Evolutionary conservation across 2,888 invertebrate genomes (phyloP).

Genomic region (Nemapogon koenigi): DNA sequence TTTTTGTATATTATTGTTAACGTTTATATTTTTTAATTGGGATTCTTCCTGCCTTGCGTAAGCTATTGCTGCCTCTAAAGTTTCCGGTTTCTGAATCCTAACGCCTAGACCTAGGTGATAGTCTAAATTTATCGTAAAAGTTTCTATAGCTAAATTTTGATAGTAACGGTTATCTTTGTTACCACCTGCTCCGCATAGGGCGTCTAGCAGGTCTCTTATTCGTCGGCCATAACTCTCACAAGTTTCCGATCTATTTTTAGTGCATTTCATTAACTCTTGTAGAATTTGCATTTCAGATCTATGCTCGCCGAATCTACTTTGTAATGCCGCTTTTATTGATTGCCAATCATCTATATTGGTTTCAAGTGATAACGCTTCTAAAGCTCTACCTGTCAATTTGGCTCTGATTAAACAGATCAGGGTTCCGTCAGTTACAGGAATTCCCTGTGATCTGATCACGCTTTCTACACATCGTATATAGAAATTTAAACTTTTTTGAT

Average conservation of each 20-base stretch:
- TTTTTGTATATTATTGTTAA: not conserved
- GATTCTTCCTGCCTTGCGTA: conserved; percentile 10
- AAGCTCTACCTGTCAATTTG: conserved; percentile 17
- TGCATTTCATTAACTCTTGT: conserved; percentile 4
- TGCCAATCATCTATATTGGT: conserved; percentile 12
- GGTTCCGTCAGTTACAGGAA: conserved; percentile 5
- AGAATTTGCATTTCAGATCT: conserved; percentile 17
- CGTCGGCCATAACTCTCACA: conserved; percentile 8
- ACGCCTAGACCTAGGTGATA: conserved; percentile 3
- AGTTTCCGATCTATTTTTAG: conserved; percentile 4
- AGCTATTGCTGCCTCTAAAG: conserved; percentile 9
- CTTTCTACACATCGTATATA: conserved; percentile 20
- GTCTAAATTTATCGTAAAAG: conserved; percentile 5
- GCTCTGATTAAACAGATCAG: conserved; percentile 19
- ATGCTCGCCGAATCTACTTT: conserved; percentile 17
- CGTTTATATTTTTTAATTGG: not conserved
- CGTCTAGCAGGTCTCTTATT: not conserved
- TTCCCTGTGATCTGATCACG: conserved; percentile 1
- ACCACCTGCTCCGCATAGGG: conserved; percentile 2
- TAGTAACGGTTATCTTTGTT: conserved; percentile 6
- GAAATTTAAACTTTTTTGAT: conserved; percentile 18
- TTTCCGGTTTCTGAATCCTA: conserved; percentile 7
- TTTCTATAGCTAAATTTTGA: conserved; percentile 10
- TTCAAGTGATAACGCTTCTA: conserved; percentile 15
- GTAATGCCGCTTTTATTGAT: conserved; percentile 15